Conservation (phyloP, 2,113 vertebrate genomes). For the Oophaga pumilio region DNA sequence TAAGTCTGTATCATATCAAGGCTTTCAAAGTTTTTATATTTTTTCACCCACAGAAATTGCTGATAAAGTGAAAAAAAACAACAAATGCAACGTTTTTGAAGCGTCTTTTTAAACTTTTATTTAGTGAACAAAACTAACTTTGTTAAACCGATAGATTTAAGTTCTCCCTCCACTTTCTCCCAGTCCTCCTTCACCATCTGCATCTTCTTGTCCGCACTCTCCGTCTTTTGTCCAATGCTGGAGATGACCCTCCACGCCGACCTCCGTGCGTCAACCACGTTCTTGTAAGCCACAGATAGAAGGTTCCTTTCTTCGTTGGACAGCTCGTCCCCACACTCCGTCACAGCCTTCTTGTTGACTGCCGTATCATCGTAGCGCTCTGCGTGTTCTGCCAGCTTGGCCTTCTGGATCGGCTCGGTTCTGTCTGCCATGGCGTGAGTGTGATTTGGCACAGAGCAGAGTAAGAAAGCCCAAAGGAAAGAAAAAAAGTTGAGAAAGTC, state of each 20-base stretch:
- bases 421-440: slow-evolving; percentile 81
- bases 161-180: slow-evolving; percentile 90
- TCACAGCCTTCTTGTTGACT: slow-evolving; percentile 88
- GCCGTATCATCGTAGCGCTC: slow-evolving; percentile 99
- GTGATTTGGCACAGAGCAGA: slow-evolving; percentile 29
- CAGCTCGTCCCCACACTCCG: slow-evolving; percentile 85
- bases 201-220: slow-evolving; percentile 83
- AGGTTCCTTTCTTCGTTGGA: slow-evolving; percentile 95
- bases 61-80: too few species aligned
- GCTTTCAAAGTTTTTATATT: too few species aligned
- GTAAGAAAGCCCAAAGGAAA: not conserved
- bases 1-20: too few species aligned
- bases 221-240: slow-evolving; percentile 87
- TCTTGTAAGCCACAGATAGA: slow-evolving; percentile 97
- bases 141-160: slow-evolving; percentile 79
- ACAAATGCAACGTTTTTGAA: too few species aligned
- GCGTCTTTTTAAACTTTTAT: too few species aligned
- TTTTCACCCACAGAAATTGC: too few species aligned
- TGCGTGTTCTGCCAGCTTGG: slow-evolving; percentile 96
- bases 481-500: slow-evolving; percentile 42
- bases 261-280: slow-evolving; percentile 88
- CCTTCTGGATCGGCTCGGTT: slow-evolving; percentile 88
- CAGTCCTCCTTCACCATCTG: slow-evolving; percentile 86
- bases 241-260: slow-evolving; percentile 95
- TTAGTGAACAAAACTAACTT: too few species aligned